phyloP scores from a whole-genome alignment of 2,113 vertebrate species.

The Xiphophorus maculatus region DNA sequence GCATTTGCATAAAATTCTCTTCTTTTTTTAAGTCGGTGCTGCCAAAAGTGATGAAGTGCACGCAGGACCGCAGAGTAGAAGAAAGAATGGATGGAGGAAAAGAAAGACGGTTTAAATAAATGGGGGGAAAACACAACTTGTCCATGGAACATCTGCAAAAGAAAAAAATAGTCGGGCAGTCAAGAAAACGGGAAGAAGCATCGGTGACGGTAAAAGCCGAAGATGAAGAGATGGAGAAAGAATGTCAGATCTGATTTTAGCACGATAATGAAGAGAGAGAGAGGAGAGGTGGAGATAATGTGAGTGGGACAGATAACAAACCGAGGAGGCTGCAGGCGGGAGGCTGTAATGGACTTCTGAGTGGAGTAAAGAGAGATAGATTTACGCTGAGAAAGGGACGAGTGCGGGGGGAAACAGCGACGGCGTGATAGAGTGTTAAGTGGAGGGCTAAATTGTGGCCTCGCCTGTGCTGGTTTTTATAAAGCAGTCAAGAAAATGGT shows the following conservation, averaged over 20 bases:
- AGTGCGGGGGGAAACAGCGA: slow-evolving; percentile 46
- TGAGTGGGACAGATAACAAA: slow-evolving; percentile 70
- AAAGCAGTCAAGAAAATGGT: slow-evolving; percentile 56
- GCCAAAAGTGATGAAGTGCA: slow-evolving; percentile 79
- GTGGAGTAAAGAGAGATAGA: slow-evolving; percentile 67
- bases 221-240: slow-evolving; percentile 43
- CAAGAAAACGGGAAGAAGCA: slow-evolving; percentile 15
- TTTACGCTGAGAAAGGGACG: slow-evolving; percentile 60
- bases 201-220: background rate
- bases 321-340: slow-evolving; percentile 64
- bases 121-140: slow-evolving; percentile 17
- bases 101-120: slow-evolving; percentile 40
- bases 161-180: background rate
- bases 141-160: slow-evolving; percentile 25
- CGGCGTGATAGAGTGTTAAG: slow-evolving; percentile 62
- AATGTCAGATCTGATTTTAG: slow-evolving; percentile 64
- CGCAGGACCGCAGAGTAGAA: slow-evolving; percentile 36
- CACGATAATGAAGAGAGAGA: slow-evolving; percentile 61
- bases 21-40: slow-evolving; percentile 70
- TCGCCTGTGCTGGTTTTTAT: slow-evolving; percentile 55
- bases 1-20: slow-evolving; percentile 79
- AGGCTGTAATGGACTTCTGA: slow-evolving; percentile 69
- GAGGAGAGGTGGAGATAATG: slow-evolving; percentile 60
- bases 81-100: background rate
- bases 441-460: slow-evolving; percentile 66